Conservation (phyloP, 1,140 invertebrate genomes). For the Leguminivora glycinivorella region DNA sequence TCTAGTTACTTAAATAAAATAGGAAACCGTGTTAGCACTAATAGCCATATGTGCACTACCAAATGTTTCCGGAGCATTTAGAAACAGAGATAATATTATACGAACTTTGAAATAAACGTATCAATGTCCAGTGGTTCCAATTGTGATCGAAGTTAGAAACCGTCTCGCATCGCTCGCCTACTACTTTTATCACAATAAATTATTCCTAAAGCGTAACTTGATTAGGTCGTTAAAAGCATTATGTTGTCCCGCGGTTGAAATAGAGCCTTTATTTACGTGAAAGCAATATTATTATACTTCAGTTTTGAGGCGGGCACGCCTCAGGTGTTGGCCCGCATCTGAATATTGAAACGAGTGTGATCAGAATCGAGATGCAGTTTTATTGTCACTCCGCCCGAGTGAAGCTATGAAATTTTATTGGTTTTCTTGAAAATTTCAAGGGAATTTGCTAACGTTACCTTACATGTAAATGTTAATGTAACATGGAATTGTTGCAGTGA, state of each 20-base stretch:
- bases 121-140: too few relatives aligned
- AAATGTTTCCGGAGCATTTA: too few relatives aligned
- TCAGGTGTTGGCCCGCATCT: conserved; percentile 68
- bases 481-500: conserved; percentile 30
- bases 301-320: conserved; percentile 53
- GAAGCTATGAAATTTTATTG: conserved; percentile 72
- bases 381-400: conserved; percentile 69
- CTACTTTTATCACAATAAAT: neutral
- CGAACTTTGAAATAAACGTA: too few relatives aligned
- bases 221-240: conserved; percentile 37
- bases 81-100: too few relatives aligned
- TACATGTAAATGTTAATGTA: conserved; percentile 20
- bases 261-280: conserved; percentile 53
- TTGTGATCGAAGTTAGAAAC: neutral
- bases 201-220: conserved; percentile 24
- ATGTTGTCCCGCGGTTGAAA: conserved; percentile 32
- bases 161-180: neutral
- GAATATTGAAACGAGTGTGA: conserved; percentile 75
- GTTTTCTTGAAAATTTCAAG: conserved; percentile 56
- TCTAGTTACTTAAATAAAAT: too few relatives aligned
- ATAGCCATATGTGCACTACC: too few relatives aligned
- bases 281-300: conserved; percentile 75
- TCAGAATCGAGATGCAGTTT: conserved; percentile 76
- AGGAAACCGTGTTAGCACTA: too few relatives aligned
- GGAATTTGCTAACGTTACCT: conserved; percentile 40